Percentiles rank a stretch among this genome's conserved stretches.
Evolutionary conservation across 2,797 vertebrate genomes (phyloP).

Genomic region (Enteromius unitaeniatus): DNA sequence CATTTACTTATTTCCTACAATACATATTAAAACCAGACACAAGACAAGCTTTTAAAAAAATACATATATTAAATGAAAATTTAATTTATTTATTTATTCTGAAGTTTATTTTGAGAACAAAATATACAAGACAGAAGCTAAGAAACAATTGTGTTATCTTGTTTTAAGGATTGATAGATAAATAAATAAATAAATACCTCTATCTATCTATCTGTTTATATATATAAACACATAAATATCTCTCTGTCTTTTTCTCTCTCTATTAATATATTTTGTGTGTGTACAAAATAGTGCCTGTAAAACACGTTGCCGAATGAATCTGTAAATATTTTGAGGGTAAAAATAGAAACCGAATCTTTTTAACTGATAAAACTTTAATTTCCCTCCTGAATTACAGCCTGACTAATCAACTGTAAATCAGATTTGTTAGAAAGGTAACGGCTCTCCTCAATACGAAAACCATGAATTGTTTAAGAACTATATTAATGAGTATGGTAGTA

Average conservation of each 20-base stretch:
- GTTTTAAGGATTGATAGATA: background rate
- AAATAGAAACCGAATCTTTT: background rate
- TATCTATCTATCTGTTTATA: too few species aligned
- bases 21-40: background rate
- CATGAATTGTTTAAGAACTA: background rate
- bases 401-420: background rate
- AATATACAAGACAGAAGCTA: background rate
- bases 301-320: background rate
- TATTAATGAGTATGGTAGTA: background rate
- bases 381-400: background rate
- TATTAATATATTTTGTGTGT: too few species aligned
- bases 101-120: background rate
- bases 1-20: background rate
- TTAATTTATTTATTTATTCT: too few species aligned
- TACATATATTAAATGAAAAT: background rate
- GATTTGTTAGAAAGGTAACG: background rate
- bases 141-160: too few species aligned
- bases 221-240: too few species aligned
- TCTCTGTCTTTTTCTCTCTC: too few species aligned
- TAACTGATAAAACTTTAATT: background rate
- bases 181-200: background rate
- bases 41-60: background rate
- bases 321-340: background rate
- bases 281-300: too few species aligned
- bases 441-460: background rate